Percentiles rank a stretch among this genome's conserved stretches.
phyloP scores from a whole-genome alignment of 2,888 invertebrate genomes.

The Stenichneumon culpator region DNA sequence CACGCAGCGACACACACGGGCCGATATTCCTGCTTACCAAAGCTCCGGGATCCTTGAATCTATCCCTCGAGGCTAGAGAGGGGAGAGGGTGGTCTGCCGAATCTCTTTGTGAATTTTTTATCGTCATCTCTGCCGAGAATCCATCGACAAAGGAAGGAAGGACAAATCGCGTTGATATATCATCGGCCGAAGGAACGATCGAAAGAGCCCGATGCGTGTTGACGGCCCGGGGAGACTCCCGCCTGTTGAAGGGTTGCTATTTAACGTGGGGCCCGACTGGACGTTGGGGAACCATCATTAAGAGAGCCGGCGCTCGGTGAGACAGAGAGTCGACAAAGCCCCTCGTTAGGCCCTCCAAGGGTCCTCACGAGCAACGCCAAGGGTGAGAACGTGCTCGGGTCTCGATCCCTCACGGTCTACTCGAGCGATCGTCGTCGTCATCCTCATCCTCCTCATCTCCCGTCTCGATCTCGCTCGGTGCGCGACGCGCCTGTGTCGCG shows the following conservation, averaged over 20 bases:
- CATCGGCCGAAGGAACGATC: slow-evolving; percentile 46
- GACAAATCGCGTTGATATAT: slow-evolving; percentile 39
- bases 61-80: slow-evolving; percentile 1
- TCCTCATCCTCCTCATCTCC: slow-evolving; percentile 62
- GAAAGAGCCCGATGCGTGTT: slow-evolving; percentile 30
- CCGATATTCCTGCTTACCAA: slow-evolving; percentile 56
- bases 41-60: slow-evolving; percentile 57
- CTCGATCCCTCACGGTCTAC: slow-evolving; percentile 73
- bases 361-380: slow-evolving; percentile 84
- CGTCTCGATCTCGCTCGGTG: slow-evolving; percentile 75
- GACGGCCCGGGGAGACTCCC: slow-evolving; percentile 37
- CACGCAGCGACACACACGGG: slow-evolving; percentile 25
- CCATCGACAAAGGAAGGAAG: slow-evolving; percentile 60
- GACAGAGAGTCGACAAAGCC: slow-evolving; percentile 83
- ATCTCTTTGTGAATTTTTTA: slow-evolving; percentile 68
- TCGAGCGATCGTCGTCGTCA: slow-evolving; percentile 44
- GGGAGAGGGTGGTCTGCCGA: slow-evolving; percentile 1
- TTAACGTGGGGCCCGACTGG: slow-evolving; percentile 72
- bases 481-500: slow-evolving; percentile 34
- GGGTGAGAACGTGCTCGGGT: slow-evolving; percentile 85
- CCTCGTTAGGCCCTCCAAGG: slow-evolving; percentile 85
- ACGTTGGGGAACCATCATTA: slow-evolving; percentile 80
- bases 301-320: slow-evolving; percentile 72
- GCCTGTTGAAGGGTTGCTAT: slow-evolving; percentile 65
- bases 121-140: slow-evolving; percentile 20